Conservation (phyloP, 1,140 invertebrate genomes). For the Pristionchus pacificus region DNA sequence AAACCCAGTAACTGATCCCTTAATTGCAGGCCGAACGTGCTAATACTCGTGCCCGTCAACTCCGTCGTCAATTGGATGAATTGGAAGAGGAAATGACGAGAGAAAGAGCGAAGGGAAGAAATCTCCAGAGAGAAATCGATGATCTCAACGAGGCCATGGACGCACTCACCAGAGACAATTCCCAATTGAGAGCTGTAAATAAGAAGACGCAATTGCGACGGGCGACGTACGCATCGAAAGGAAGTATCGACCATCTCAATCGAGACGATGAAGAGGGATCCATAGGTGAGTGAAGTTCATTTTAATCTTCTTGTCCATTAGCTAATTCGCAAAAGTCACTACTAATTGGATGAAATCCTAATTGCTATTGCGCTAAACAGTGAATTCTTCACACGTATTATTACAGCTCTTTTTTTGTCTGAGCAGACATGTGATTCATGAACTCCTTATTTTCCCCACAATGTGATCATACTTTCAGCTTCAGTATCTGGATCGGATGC, state of each 20-base stretch:
- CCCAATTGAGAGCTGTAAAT: background rate
- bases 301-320: too few species aligned
- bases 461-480: background rate
- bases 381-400: background rate
- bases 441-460: background rate
- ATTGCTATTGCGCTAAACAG: too few species aligned
- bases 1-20: too few species aligned
- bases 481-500: background rate
- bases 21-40: slow-evolving; percentile 43
- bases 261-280: background rate
- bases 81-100: slow-evolving; percentile 49
- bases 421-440: background rate
- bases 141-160: slow-evolving; percentile 33
- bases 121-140: slow-evolving; percentile 46
- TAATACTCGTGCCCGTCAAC: slow-evolving; percentile 32
- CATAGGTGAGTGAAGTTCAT: background rate
- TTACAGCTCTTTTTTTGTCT: background rate
- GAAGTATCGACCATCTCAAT: background rate
- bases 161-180: background rate
- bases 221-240: background rate
- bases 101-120: slow-evolving; percentile 41
- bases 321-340: too few species aligned
- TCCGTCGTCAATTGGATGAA: slow-evolving; percentile 53
- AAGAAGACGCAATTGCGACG: background rate
- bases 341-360: too few species aligned